Evolutionary conservation across 2,113 vertebrate species (phyloP).

Genomic region (Globicephala melas): DNA sequence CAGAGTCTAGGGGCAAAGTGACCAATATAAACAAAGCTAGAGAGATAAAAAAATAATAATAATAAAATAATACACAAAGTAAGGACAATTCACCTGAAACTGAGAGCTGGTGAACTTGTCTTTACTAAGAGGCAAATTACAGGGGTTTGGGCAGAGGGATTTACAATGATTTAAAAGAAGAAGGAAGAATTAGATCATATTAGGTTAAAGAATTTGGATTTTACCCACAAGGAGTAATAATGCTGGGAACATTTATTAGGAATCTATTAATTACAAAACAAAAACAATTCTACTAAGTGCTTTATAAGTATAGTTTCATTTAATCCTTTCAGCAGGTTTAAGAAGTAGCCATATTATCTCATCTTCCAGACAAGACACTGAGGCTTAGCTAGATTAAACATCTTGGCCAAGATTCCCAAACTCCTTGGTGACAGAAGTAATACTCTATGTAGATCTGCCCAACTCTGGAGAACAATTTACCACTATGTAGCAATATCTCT

Average conservation of each 20-base stretch:
- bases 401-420: not conserved
- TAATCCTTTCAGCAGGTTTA: not conserved
- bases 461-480: not conserved
- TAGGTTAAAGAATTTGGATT: not conserved
- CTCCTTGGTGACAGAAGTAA: not conserved
- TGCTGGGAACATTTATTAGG: not conserved
- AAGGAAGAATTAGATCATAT: not conserved
- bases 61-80: not conserved
- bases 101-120: not conserved
- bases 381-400: not conserved
- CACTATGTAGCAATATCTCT: not conserved
- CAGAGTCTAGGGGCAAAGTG: not conserved
- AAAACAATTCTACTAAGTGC: not conserved
- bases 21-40: not conserved
- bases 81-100: not conserved
- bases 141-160: not conserved
- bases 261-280: not conserved
- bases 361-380: not conserved
- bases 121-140: not conserved
- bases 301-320: not conserved
- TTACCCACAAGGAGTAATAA: not conserved
- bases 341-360: not conserved
- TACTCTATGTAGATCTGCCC: too few relatives aligned
- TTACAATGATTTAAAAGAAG: not conserved
- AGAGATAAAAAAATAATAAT: not conserved